Evolutionary conservation across 1,140 invertebrate species (phyloP).

Genomic region (Conus ventricosus): DNA sequence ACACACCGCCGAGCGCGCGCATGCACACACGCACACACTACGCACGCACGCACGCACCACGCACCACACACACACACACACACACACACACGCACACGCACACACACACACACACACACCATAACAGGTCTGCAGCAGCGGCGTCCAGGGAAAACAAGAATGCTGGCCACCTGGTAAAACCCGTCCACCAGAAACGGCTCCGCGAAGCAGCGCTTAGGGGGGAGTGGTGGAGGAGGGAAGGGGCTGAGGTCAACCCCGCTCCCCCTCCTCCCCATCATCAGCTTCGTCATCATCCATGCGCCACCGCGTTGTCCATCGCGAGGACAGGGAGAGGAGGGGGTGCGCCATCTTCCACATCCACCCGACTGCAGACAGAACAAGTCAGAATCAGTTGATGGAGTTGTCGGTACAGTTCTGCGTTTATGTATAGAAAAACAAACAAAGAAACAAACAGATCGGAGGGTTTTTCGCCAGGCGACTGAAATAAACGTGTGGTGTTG

Average conservation of each 20-base stretch:
- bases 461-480: too few species aligned
- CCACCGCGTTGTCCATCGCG: neutral
- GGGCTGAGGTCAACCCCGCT: neutral
- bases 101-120: conserved; percentile 49
- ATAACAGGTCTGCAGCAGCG: conserved; percentile 50
- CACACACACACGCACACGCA: conserved; percentile 31
- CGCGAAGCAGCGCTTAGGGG: neutral
- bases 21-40: conserved; percentile 39
- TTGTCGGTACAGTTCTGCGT: too few species aligned
- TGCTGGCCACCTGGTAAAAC: conserved; percentile 45
- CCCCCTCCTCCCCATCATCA: conserved; percentile 3
- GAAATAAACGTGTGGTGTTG: too few species aligned
- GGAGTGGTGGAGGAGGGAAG: neutral
- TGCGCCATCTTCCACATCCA: neutral
- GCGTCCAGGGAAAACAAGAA: conserved; percentile 54
- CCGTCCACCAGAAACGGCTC: conserved; percentile 36
- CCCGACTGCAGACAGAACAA: neutral
- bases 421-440: too few species aligned
- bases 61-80: too few species aligned
- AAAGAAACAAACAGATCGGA: too few species aligned
- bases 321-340: neutral
- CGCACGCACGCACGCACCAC: conserved; percentile 50
- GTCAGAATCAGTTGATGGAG: too few species aligned
- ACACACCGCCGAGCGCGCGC: too few species aligned
- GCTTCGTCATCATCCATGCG: conserved; percentile 24